Evolutionary conservation across 2,113 vertebrate genomes (phyloP).

Genomic region (Tympanuchus pallidicinctus): DNA sequence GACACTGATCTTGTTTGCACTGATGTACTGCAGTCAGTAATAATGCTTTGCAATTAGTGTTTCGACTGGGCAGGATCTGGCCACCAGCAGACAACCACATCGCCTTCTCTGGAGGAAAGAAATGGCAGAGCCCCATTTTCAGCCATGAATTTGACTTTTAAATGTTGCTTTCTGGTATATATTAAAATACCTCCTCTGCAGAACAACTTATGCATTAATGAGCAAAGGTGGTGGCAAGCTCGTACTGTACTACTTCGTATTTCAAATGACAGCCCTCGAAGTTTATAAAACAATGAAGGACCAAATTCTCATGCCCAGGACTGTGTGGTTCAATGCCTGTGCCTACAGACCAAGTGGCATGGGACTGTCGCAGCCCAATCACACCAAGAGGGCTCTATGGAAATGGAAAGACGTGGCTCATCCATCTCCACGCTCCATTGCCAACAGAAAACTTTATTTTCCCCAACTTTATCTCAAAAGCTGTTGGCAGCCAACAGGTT

Average conservation of each 20-base stretch:
- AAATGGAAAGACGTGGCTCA: conserved; percentile 6
- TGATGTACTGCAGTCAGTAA: neutral
- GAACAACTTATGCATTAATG: neutral
- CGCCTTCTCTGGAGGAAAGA: neutral
- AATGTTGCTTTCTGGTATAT: neutral
- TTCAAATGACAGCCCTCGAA: neutral
- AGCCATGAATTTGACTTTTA: neutral
- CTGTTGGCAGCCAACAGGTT: neutral
- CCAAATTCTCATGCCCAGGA: neutral
- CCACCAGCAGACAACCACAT: neutral
- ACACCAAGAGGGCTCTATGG: neutral
- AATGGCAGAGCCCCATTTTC: neutral
- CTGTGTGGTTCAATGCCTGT: neutral
- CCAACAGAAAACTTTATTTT: neutral
- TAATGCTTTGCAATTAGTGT: neutral
- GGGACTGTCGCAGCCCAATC: neutral
- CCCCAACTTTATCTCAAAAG: neutral
- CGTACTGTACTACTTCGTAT: neutral
- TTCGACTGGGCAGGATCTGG: neutral
- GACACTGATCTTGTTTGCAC: neutral
- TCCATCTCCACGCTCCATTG: conserved; percentile 9
- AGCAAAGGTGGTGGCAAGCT: neutral
- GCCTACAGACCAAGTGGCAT: neutral
- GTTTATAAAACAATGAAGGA: neutral
- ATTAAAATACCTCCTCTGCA: neutral